Base-by-base conservation (phyloP, 2,888 invertebrate species). In the Drosophila cracens region DNA sequence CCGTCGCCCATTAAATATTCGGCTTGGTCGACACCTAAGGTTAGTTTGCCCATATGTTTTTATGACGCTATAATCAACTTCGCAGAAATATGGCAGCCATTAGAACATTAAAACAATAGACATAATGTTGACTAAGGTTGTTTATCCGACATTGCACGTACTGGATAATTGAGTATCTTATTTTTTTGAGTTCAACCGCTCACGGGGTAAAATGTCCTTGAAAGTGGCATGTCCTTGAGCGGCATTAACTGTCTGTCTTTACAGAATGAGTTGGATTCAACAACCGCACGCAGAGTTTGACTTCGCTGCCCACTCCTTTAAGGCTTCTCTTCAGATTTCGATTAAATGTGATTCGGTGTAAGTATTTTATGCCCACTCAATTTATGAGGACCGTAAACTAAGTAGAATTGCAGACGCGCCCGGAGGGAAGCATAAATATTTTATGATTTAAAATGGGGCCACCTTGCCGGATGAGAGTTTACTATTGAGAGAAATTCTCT, bases 381-480 rank as follows among this genome's bases (percentile, higher is more conserved):
- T 84, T 83, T 83, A 82, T 75, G 85, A 70, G 70, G 63, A 61
- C 80, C 75, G 80, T 83, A 82, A 83, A 85, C 73, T 70, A 77
- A 70, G 70, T 68, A 69, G 75, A 80, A 85, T 75, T 83, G 78
- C 83, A 58, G 52, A 63, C 64, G 49, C 69, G 71, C 76, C 67
- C 62, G 67, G 65, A 67, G 63, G 43, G 38, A 43, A 60, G 62
- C 70, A 73, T 79, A 82, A 85, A 83, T 83, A 83, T 83, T 83
- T 83, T 84, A 83, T 85, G 77, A 80, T 80, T 83, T 76, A 82
- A 84, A 84, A 79, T 56, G 59, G 21, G 78, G 33, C 64, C 48
- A 57, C 51, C 49, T 34, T 60, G 49, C 51, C 43, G 31, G 18
- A 18, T n/a, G 46, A 57, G 33, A 61, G 16, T 43, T 52, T 59